phyloP scores from a whole-genome alignment of 2,888 invertebrate species.

The Cheilosia scutellata region DNA sequence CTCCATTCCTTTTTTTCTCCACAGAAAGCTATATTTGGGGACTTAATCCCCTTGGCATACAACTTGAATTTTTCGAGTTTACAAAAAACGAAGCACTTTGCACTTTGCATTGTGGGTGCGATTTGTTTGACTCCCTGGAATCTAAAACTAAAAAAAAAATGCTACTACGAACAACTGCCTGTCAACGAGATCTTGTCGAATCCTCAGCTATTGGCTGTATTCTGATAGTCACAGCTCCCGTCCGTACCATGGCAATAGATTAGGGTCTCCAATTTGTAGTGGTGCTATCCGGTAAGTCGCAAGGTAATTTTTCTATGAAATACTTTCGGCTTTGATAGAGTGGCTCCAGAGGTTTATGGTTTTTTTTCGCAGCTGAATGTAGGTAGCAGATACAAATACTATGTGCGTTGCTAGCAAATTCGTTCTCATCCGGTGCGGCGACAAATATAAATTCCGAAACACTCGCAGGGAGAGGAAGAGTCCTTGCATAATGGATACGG shows the following conservation, averaged over 20 bases:
- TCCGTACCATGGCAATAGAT: constrained; percentile 21
- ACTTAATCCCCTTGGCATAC: constrained; percentile 54
- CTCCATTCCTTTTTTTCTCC: background rate
- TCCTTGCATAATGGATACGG: constrained; percentile 61
- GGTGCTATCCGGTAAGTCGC: constrained; percentile 31
- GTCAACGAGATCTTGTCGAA: constrained; percentile 45
- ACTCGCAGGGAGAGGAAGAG: constrained; percentile 19
- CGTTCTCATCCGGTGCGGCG: constrained; percentile 53
- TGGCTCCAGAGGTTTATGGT: constrained; percentile 6
- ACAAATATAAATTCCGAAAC: constrained; percentile 65
- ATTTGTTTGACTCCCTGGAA: background rate
- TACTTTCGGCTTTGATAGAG: constrained; percentile 49
- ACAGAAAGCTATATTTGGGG: constrained; percentile 34
- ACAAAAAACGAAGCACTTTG: constrained; percentile 50
- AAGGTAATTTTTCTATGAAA: constrained; percentile 58
- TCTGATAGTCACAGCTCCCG: background rate
- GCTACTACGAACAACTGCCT: constrained; percentile 23
- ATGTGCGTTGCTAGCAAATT: constrained; percentile 52
- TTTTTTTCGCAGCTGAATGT: constrained; percentile 26
- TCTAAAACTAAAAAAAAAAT: background rate
- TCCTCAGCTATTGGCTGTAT: constrained; percentile 5
- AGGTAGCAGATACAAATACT: constrained; percentile 38
- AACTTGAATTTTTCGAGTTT: constrained; percentile 34
- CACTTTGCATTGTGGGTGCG: constrained; percentile 41
- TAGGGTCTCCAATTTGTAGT: constrained; percentile 12